Conservation (phyloP, 2,888 invertebrate species). For the Epiperipatus broadwayi region DNA sequence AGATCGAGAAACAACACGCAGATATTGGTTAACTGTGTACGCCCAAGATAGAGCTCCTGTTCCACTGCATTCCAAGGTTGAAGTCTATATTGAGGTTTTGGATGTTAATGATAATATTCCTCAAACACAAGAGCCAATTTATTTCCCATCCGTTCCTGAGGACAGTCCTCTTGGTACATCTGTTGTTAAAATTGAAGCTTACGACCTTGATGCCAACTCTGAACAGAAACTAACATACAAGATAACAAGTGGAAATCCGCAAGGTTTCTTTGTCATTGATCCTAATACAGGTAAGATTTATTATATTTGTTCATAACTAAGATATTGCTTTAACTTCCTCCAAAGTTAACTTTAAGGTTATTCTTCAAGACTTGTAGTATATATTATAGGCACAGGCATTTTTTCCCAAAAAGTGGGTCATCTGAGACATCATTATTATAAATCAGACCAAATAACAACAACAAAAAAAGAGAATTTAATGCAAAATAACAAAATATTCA, state of each 20-base stretch:
- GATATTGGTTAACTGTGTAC: conserved; percentile 83
- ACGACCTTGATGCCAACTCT: conserved; percentile 49
- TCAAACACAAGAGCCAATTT: conserved; percentile 63
- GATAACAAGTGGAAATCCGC: conserved; percentile 76
- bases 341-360: neutral
- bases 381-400: no score
- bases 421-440: no score
- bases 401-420: no score
- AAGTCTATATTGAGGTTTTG: conserved; percentile 61
- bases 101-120: conserved; percentile 91
- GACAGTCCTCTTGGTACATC: conserved; percentile 50
- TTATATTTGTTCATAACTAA: neutral
- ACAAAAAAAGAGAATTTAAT: no score
- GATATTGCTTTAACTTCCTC: no score
- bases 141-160: conserved; percentile 58
- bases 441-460: no score
- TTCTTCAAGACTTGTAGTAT: neutral
- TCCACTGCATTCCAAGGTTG: conserved; percentile 58
- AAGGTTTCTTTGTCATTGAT: conserved; percentile 73
- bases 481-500: no score
- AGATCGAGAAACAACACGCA: conserved; percentile 65
- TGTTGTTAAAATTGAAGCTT: conserved; percentile 53
- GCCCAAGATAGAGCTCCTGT: conserved; percentile 80
- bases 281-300: conserved; percentile 48
- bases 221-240: conserved; percentile 49